Conservation (phyloP, 2,113 vertebrate genomes). For the Tapirus terrestris region DNA sequence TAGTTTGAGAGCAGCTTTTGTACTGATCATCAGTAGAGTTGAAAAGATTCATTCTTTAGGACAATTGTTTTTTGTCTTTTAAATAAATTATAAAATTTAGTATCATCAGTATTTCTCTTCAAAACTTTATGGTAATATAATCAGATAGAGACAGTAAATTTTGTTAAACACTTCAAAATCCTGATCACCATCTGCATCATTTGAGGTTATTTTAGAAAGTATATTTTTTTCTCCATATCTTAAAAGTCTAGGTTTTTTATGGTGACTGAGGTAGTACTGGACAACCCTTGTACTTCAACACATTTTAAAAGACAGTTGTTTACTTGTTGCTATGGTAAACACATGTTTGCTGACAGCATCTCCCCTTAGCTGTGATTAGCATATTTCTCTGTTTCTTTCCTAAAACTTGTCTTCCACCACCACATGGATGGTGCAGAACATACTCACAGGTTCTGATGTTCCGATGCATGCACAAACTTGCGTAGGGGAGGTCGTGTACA, state of each 20-base stretch:
- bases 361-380: neutral
- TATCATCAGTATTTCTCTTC: neutral
- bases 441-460: neutral
- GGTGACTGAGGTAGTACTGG: neutral
- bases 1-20: neutral
- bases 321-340: neutral
- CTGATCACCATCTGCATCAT: neutral
- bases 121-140: neutral
- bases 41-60: neutral
- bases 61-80: neutral
- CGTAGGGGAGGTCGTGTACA: neutral
- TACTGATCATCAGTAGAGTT: neutral
- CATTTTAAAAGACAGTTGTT: neutral
- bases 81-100: neutral
- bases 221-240: neutral
- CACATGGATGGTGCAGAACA: neutral
- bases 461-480: neutral
- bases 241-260: neutral
- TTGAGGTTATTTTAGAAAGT: neutral
- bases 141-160: neutral
- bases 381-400: neutral
- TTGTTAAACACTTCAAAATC: neutral
- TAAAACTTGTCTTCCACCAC: neutral
- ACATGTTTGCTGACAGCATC: neutral
- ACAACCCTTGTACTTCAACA: neutral